A percentile compares a stretch with the other conserved stretches of the same genome.
Conservation (phyloP, 1,140 invertebrate genomes). For the Parasteatoda tepidariorum region DNA sequence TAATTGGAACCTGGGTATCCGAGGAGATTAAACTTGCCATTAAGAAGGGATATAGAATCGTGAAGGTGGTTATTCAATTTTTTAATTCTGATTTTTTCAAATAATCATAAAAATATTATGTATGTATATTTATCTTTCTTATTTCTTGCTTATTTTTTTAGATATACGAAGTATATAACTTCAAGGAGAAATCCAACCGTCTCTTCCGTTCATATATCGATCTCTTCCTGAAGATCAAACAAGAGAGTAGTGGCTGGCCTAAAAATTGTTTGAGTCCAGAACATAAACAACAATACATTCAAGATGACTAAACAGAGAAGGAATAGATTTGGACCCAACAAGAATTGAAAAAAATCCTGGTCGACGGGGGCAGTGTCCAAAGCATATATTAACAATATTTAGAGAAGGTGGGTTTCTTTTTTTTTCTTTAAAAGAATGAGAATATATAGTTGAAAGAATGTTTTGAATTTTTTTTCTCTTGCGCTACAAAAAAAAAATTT, state of each 20-base stretch:
- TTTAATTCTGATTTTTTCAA: background rate
- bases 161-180: background rate
- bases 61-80: background rate
- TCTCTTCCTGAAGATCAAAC: slow-evolving; percentile 17
- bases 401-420: background rate
- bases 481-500: background rate
- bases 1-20: slow-evolving; percentile 45
- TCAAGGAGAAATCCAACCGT: background rate
- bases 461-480: background rate
- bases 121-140: background rate
- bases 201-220: slow-evolving; percentile 9
- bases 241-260: slow-evolving; percentile 7
- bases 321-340: background rate
- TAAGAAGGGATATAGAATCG: slow-evolving; percentile 30
- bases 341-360: background rate
- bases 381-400: slow-evolving; percentile 5
- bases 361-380: background rate
- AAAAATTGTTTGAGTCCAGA: no score
- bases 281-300: background rate
- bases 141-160: background rate
- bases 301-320: background rate
- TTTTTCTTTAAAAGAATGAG: background rate
- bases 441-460: background rate
- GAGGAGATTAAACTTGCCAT: slow-evolving; percentile 31
- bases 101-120: no score